Percentiles rank a stretch among this genome's conserved stretches.
These are phyloP conservation scores for Stenichneumon culpator DNA, from an alignment of 2,888 invertebrate genomes.

Conservation along the genomic window DNA sequence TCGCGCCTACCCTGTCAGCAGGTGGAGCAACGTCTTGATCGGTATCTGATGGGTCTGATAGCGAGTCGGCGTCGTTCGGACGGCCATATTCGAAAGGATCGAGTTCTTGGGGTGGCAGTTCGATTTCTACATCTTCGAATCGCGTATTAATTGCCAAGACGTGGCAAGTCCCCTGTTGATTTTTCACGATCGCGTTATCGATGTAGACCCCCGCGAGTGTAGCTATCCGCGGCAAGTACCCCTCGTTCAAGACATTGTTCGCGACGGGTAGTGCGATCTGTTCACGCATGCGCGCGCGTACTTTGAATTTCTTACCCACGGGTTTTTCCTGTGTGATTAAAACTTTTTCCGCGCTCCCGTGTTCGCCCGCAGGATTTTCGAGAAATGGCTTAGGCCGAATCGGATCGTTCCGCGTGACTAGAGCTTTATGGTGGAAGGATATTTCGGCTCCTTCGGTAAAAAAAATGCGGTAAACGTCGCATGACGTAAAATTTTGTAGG, in stretches of 20 bases:
- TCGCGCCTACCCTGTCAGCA: not conserved
- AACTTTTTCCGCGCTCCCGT: not conserved
- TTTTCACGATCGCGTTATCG: slow-evolving; percentile 9
- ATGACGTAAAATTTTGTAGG: not conserved
- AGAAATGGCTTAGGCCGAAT: slow-evolving; percentile 1
- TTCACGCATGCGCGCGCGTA: slow-evolving; percentile 17
- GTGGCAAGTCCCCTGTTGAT: not conserved
- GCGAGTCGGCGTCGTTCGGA: not conserved
- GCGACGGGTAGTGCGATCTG: not conserved
- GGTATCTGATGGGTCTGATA: not conserved
- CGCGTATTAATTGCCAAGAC: slow-evolving; percentile 1
- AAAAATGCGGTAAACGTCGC: not conserved
- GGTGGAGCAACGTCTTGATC: not conserved
- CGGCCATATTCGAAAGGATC: not conserved
- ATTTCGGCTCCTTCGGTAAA: not conserved
- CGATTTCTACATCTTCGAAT: not conserved
- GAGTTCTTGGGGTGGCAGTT: slow-evolving; percentile 1
- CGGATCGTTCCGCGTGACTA: not conserved
- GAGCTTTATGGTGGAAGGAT: not conserved
- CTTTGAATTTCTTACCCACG: not conserved
- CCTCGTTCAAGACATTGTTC: not conserved
- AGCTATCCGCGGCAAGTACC: not conserved
- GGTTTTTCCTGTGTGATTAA: not conserved
- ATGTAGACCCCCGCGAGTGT: not conserved
- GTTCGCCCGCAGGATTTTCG: not conserved